Evolutionary conservation across 2,113 vertebrate genomes (phyloP), one percentile per base, ranked within the genome.

Genomic region (Cacatua alba): DNA sequence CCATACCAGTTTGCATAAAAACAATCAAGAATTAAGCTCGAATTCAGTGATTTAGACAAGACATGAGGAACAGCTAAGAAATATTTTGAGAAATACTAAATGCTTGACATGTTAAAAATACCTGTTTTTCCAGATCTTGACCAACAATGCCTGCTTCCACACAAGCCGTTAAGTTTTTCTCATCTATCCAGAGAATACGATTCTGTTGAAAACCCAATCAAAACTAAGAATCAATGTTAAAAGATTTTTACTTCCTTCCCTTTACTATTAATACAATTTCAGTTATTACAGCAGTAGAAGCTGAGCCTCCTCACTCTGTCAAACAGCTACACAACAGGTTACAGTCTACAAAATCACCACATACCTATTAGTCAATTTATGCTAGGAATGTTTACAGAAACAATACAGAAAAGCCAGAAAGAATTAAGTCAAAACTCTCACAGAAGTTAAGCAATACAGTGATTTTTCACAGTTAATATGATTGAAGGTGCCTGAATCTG

Each of bases 101-200:
- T 37, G 60, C 9, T 15, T 67, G 35, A 86, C 18, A 55, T 88
- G 15, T 72, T 49, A 44, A 96, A 92, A 67, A 94, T 98, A 99
- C 99, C 98, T 98, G 97, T 97, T 98, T 99, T 98, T 99, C 99
- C 97, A 99, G 98, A 83, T 99, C 99, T 97, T 99, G 99, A 82
- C 99, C 99, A 75, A 99, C 98, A 95, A 99, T 99, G 88, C 99
- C 99, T 86, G 99, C 98, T 96, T 99, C 99, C 75, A 99, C 97
- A 74, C 98, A 99, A 88, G 98, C 99, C 31, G 99, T 99, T 95
- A 99, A 97, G 95, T 99, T 99, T 93, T 99, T 99, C 97, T 99
- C 99, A 95, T 99, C 99, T 91, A 99, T 98, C 99, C 99, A 99
- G 57, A 99, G 98, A 96, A 99, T 99, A 87, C 98, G 99, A 96